Evolutionary conservation across 2,888 invertebrate species (phyloP).

Genomic region (Cheilosia scutellata): DNA sequence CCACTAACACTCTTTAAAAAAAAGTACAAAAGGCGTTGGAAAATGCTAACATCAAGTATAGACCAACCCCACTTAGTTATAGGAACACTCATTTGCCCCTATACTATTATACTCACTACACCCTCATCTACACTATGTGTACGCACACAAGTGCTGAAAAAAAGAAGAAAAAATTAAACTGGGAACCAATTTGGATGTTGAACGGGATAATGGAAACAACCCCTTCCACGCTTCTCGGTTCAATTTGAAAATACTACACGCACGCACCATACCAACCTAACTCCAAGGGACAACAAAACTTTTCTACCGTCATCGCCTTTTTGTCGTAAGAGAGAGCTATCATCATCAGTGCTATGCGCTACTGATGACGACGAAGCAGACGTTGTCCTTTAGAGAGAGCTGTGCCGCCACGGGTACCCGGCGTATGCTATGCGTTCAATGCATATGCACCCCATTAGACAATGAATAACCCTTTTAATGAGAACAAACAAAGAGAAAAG

Average conservation of each 20-base stretch:
- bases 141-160: background rate
- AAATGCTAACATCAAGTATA: slow-evolving; percentile 44
- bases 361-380: slow-evolving; percentile 8
- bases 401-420: slow-evolving; percentile 65
- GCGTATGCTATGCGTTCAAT: slow-evolving; percentile 70
- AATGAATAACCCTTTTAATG: slow-evolving; percentile 72
- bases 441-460: slow-evolving; percentile 69
- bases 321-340: slow-evolving; percentile 53
- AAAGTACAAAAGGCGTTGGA: slow-evolving; percentile 14
- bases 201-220: slow-evolving; percentile 45
- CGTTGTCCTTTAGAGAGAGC: slow-evolving; percentile 30
- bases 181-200: slow-evolving; percentile 64
- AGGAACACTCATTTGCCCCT: slow-evolving; percentile 9
- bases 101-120: background rate
- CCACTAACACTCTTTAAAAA: slow-evolving; percentile 52
- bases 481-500: slow-evolving; percentile 68
- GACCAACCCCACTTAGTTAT: slow-evolving; percentile 16
- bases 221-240: slow-evolving; percentile 28
- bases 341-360: slow-evolving; percentile 45
- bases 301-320: slow-evolving; percentile 56
- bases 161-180: slow-evolving; percentile 52
- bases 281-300: slow-evolving; percentile 56
- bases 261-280: slow-evolving; percentile 48
- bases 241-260: slow-evolving; percentile 65
- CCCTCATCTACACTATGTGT: background rate